Conservation (phyloP, 2,888 invertebrate species). For the Syrphus vitripennis region DNA sequence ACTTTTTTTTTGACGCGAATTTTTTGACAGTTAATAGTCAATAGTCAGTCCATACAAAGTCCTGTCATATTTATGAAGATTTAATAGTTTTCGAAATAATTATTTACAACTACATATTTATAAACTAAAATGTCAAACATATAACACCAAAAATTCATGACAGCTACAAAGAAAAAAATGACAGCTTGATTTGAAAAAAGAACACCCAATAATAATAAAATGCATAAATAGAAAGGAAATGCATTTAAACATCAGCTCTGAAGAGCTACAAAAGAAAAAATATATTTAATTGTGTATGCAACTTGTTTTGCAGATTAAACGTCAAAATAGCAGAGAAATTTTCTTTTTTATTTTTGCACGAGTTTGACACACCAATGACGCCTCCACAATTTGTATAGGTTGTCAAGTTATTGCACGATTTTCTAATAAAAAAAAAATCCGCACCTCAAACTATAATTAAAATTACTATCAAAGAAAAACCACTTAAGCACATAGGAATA, state of each 20-base stretch:
- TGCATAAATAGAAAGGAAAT: background rate
- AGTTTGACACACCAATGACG: background rate
- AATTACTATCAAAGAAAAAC: background rate
- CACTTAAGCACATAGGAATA: background rate
- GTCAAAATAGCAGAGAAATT: background rate
- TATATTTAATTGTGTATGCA: background rate
- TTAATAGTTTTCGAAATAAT: background rate
- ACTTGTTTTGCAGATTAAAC: background rate
- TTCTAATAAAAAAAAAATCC: background rate
- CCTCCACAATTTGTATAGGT: constrained; percentile 1
- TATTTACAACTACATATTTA: background rate
- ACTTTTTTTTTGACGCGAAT: no score
- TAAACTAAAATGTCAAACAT: background rate
- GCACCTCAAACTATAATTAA: background rate
- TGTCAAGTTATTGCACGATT: constrained; percentile 22
- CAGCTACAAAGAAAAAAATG: background rate
- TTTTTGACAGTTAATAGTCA: no score
- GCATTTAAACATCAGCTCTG: background rate
- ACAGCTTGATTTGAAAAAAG: background rate
- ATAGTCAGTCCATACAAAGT: no score
- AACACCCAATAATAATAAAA: background rate
- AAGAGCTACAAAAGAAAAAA: background rate
- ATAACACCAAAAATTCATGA: background rate
- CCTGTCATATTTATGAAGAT: background rate
- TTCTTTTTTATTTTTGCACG: no score